phyloP scores from a whole-genome alignment of 2,888 invertebrate genomes.

The Drosophila suboccidentalis region DNA sequence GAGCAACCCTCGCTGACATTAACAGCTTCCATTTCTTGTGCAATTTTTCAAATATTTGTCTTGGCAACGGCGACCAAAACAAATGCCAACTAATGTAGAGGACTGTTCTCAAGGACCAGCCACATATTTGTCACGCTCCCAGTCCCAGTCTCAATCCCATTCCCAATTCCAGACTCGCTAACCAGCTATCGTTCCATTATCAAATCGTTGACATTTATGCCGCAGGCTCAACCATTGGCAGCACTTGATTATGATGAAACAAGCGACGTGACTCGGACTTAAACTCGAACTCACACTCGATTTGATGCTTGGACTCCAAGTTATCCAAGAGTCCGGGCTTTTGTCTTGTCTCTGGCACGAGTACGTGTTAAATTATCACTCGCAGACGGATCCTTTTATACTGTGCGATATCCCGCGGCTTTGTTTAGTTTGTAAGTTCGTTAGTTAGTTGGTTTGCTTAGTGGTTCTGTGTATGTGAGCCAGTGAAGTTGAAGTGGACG shows the following conservation, averaged over 20 bases:
- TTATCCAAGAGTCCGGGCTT: background rate
- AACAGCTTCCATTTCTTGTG: constrained; percentile 67
- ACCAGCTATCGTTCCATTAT: constrained; percentile 62
- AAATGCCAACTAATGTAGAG: constrained; percentile 70
- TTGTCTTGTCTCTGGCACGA: constrained; percentile 55
- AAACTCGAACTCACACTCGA: background rate
- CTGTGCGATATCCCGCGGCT: constrained; percentile 60
- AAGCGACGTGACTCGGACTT: constrained; percentile 63
- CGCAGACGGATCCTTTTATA: constrained; percentile 32
- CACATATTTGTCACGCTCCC: constrained; percentile 66
- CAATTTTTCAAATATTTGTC: constrained; percentile 77
- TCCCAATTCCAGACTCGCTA: background rate
- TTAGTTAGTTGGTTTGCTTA: constrained; percentile 65
- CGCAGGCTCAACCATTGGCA: constrained; percentile 67
- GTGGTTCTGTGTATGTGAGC: constrained; percentile 19
- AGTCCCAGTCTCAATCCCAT: background rate
- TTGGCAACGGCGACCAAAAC: constrained; percentile 57
- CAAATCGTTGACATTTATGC: constrained; percentile 81
- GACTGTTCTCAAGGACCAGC: constrained; percentile 61
- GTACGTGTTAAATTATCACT: constrained; percentile 76
- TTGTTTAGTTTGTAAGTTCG: constrained; percentile 75
- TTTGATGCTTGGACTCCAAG: constrained; percentile 3
- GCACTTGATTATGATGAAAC: constrained; percentile 75
- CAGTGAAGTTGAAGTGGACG: constrained; percentile 52
- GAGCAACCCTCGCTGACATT: constrained; percentile 48